Percentiles rank a stretch among this genome's conserved stretches.
Evolutionary conservation across 2,888 invertebrate genomes (phyloP).

Genomic region (Schrankia costaestrigalis): DNA sequence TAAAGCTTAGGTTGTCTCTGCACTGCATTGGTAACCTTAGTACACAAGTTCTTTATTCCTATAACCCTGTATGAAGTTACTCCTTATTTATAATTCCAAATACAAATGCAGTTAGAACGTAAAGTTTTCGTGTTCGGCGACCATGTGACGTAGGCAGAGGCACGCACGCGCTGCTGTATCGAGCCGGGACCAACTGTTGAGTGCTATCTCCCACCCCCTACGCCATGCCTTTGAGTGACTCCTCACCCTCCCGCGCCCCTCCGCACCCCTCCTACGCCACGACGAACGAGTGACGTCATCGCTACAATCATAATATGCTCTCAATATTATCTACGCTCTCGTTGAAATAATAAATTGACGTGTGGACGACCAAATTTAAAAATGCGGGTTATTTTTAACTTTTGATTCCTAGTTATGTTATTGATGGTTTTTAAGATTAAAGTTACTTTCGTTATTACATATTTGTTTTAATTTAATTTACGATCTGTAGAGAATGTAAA

Average conservation of each 20-base stretch:
- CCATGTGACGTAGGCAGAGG: conserved; percentile 52
- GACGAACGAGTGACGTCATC: conserved; percentile 58
- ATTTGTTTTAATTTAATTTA: too few relatives aligned
- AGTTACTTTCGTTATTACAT: too few relatives aligned
- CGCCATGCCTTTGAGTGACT: conserved; percentile 37
- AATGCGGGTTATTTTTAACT: too few relatives aligned
- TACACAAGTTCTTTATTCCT: too few relatives aligned
- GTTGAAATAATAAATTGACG: too few relatives aligned
- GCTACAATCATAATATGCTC: conserved; percentile 39
- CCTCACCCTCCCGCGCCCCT: conserved; percentile 35
- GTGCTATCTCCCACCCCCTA: conserved; percentile 46
- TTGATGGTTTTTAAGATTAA: too few relatives aligned
- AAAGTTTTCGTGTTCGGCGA: conserved; percentile 37
- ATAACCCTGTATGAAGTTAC: too few relatives aligned
- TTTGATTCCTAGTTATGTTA: too few relatives aligned
- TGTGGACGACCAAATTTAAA: conserved; percentile 55
- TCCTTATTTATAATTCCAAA: conserved; percentile 8
- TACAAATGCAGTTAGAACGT: conserved; percentile 19
- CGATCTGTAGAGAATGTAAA: too few relatives aligned
- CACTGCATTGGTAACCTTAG: too few relatives aligned
- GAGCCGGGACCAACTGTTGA: conserved; percentile 76
- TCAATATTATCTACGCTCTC: conserved; percentile 34
- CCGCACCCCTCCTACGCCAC: conserved; percentile 33
- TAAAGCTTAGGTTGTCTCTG: too few relatives aligned
- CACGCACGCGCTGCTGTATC: conserved; percentile 72